Evolutionary conservation across 2,113 vertebrate species (phyloP).

Genomic region (Toxotes jaculatrix): DNA sequence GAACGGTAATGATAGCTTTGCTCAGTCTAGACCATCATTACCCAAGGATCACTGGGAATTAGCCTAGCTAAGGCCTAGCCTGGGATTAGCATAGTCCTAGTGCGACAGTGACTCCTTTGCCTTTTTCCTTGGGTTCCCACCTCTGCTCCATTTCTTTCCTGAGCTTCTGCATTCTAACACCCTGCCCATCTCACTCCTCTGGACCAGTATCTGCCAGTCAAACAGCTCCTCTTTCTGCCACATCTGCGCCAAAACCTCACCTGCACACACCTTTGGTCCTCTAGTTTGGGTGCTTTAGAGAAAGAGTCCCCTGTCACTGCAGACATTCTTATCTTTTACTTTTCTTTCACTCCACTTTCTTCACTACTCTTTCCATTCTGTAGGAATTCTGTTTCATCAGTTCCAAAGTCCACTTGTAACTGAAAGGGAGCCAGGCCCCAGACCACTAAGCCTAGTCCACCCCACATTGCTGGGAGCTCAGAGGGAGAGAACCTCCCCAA

Average conservation of each 20-base stretch:
- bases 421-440: slow-evolving; percentile 65
- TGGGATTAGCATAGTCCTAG: slow-evolving; percentile 20
- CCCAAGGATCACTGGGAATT: slow-evolving; percentile 23
- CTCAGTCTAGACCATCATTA: slow-evolving; percentile 54
- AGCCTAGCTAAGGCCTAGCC: slow-evolving; percentile 37
- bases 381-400: slow-evolving; percentile 75
- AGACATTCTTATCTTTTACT: slow-evolving; percentile 52
- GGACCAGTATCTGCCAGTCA: slow-evolving; percentile 53
- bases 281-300: not conserved
- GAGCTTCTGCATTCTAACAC: slow-evolving; percentile 72
- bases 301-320: slow-evolving; percentile 20
- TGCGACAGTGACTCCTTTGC: slow-evolving; percentile 42
- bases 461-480: slow-evolving; percentile 65
- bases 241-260: slow-evolving; percentile 33
- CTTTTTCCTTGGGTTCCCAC: slow-evolving; percentile 45
- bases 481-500: slow-evolving; percentile 50
- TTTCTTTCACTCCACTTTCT: slow-evolving; percentile 63
- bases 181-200: slow-evolving; percentile 48
- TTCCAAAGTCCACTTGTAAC: slow-evolving; percentile 71
- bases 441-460: slow-evolving; percentile 67
- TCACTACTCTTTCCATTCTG: slow-evolving; percentile 70
- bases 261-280: slow-evolving; percentile 10
- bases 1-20: slow-evolving; percentile 89
- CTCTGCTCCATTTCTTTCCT: slow-evolving; percentile 48
- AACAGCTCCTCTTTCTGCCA: slow-evolving; percentile 25